phyloP scores from a whole-genome alignment of 2,888 invertebrate genomes.

The Congeria kusceri region DNA sequence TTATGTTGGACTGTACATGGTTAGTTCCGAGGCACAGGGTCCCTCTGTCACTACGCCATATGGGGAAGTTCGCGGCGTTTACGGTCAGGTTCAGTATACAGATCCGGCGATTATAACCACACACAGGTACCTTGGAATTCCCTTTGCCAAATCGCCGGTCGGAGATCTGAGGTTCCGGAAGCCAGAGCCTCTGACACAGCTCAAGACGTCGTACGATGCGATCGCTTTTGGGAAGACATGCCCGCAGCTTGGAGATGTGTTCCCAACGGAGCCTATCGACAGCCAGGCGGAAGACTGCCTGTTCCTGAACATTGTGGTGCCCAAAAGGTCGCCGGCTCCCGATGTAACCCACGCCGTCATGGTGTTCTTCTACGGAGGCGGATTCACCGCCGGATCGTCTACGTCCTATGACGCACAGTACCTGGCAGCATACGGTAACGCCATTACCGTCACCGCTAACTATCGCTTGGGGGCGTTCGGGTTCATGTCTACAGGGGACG shows the following conservation, averaged over 20 bases:
- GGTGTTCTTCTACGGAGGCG: slow-evolving; percentile 60
- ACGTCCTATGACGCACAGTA: slow-evolving; percentile 11
- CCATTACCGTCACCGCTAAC: slow-evolving; percentile 55
- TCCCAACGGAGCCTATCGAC: background rate
- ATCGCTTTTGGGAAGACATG: background rate
- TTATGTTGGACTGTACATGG: no score
- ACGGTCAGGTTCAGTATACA: no score
- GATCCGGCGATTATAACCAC: no score
- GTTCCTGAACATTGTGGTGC: slow-evolving; percentile 58
- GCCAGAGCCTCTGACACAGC: background rate
- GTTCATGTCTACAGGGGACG: slow-evolving; percentile 61
- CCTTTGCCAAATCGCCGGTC: background rate
- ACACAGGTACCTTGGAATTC: slow-evolving; percentile 2
- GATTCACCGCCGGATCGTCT: slow-evolving; percentile 27
- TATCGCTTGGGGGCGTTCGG: slow-evolving; percentile 60
- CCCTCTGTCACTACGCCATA: no score
- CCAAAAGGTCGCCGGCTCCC: slow-evolving; percentile 8
- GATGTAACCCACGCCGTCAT: slow-evolving; percentile 34
- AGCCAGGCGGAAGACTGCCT: slow-evolving; percentile 63
- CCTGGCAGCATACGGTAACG: slow-evolving; percentile 34
- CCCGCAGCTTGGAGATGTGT: background rate
- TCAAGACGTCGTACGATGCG: background rate
- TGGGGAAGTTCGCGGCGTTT: no score
- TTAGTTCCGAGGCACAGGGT: no score
- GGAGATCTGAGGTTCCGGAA: background rate